Percentiles rank a stretch among this genome's conserved stretches.
Conservation (phyloP, 2,888 invertebrate genomes). For the Caenorhabditis zanzibari region DNA sequence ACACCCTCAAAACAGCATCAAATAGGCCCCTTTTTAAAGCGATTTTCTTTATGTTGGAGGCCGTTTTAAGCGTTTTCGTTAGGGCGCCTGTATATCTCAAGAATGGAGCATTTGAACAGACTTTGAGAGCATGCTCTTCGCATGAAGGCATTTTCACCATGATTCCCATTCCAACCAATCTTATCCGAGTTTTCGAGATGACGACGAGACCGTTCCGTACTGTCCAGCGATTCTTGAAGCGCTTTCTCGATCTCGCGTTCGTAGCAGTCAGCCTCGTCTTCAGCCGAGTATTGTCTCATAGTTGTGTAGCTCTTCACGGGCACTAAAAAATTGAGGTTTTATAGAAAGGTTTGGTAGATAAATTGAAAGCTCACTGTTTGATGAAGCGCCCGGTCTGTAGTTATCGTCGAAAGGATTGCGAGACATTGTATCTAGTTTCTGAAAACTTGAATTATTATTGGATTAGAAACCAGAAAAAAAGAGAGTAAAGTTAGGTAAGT, state of each 20-base stretch:
- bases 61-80: too few relatives aligned
- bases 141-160: too few relatives aligned
- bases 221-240: conserved; percentile 83
- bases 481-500: neutral
- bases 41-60: too few relatives aligned
- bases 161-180: too few relatives aligned
- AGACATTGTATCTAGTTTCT: conserved; percentile 62
- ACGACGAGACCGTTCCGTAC: conserved; percentile 84
- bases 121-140: too few relatives aligned
- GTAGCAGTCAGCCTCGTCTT: conserved; percentile 80
- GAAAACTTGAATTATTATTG: neutral
- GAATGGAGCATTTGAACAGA: too few relatives aligned
- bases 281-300: conserved; percentile 66
- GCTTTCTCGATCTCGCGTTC: conserved; percentile 81
- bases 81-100: too few relatives aligned
- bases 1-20: too few relatives aligned
- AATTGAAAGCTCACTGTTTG: conserved; percentile 59
- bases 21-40: too few relatives aligned
- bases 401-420: conserved; percentile 79
- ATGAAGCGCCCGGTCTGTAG: conserved; percentile 58
- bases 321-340: conserved; percentile 66
- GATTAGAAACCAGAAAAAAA: conserved; percentile 15
- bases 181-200: conserved; percentile 91
- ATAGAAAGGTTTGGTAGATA: neutral
- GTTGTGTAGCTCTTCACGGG: conserved; percentile 77